Base-by-base conservation (phyloP, 2,113 vertebrate genomes). In the Pseudorhombus dupliciocellatus region DNA sequence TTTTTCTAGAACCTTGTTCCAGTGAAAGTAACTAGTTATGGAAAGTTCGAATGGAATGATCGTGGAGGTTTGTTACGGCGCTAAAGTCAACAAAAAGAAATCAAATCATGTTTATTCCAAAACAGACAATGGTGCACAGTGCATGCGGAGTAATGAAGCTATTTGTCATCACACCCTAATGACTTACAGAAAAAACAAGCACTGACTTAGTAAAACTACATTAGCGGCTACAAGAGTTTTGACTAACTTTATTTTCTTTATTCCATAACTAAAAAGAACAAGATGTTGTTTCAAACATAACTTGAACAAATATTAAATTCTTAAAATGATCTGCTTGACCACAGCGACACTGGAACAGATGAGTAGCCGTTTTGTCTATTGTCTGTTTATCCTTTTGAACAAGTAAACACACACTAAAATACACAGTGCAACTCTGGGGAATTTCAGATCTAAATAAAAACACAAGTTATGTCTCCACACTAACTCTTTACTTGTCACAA, bases 41-140 rank as follows among this genome's bases (percentile, higher is more conserved):
- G 84, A 84, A 85, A 84, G 55, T 75, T 57, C 76, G 26, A 75
- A 57, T 21, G 37, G 37, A 71, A 69, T 22, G 40, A 12, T 66
- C 52, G 57, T 56, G 26, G 75, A 79, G 53, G 18, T 34, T 61
- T 70, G 79, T 84, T 74, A 74, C 58, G 57, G 80, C 75, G 73
- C 56, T 28, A 10, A 21, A 64, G 61, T 68, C 59, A 53, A 77
- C 72, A 71, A 57, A 79, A 48, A 59, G 21, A 25, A 53, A 63
- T 73, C 21, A 2, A 65, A 63, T 76, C 66, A 34, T 22, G 53
- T 40, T 64, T 48, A 46, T 20, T 15, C 60, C 62, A 62, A 73
- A 83, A 79, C 73, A 84, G 57, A 67, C 55, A 52, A 63, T 61
- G 56, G 53, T 53, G 59, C 16, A 28, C 18, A 26, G 52, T 79